Conservation (phyloP, 2,888 invertebrate species). For the Serrognathus titanus region DNA sequence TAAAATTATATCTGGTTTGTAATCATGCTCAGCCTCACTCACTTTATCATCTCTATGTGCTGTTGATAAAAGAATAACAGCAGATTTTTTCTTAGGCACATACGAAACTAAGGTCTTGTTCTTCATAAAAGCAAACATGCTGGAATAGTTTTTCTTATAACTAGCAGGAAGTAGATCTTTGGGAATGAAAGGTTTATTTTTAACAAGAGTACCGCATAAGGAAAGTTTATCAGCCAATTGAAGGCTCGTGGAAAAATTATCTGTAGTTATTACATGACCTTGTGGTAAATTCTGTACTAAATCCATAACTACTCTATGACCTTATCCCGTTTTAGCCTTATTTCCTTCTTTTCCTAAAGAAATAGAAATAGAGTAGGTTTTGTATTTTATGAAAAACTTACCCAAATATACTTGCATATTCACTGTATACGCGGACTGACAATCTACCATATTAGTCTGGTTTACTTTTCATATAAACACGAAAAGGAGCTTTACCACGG, state of each 20-base stretch:
- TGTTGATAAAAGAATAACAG: constrained; percentile 8
- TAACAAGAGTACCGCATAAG: constrained; percentile 12
- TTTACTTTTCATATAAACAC: no score
- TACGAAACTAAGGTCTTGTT: no score
- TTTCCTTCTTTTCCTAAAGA: constrained; percentile 9
- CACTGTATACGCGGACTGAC: no score
- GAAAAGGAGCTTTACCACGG: no score
- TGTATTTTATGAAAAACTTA: neutral
- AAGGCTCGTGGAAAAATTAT: no score
- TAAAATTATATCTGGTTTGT: no score
- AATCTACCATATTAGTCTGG: no score
- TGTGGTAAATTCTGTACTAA: no score
- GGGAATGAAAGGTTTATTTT: constrained; percentile 15
- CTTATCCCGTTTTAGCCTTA: constrained; percentile 11
- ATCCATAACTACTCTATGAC: constrained; percentile 9
- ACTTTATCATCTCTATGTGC: constrained; percentile 8
- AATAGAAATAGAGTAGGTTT: neutral
- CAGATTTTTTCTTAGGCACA: constrained; percentile 2
- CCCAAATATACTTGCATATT: constrained; percentile 6
- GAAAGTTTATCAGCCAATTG: neutral
- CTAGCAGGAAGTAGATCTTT: constrained; percentile 1
- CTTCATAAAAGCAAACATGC: constrained; percentile 12
- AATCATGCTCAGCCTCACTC: no score
- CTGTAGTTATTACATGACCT: no score
- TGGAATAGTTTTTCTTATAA: constrained; percentile 5